Conservation (phyloP, 1,140 invertebrate species). For the Eriosoma lanigerum region DNA sequence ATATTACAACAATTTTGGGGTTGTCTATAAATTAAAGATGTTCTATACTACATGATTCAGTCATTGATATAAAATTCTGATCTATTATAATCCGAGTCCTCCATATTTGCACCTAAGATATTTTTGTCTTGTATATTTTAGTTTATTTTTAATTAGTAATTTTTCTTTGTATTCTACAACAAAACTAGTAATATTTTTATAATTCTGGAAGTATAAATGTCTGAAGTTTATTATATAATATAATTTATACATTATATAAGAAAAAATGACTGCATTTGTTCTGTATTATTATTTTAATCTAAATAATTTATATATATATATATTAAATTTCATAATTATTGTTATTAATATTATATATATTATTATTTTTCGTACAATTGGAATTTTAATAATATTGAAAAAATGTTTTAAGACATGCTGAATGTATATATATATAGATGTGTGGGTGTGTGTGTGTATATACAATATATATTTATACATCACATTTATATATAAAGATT, state of each 20-base stretch:
- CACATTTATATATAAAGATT: slow-evolving; percentile 38
- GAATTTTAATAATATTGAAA: not conserved
- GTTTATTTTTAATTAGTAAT: not conserved
- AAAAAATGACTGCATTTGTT: slow-evolving; percentile 21
- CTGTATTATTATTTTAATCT: slow-evolving; percentile 33
- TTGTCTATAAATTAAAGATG: too few relatives aligned
- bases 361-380: slow-evolving; percentile 4
- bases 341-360: slow-evolving; percentile 33
- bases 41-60: too few relatives aligned
- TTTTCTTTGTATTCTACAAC: slow-evolving; percentile 3
- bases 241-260: slow-evolving; percentile 6
- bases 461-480: not conserved
- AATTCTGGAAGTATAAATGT: slow-evolving; percentile 7
- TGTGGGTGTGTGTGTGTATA: not conserved
- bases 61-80: too few relatives aligned
- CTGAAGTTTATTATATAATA: not conserved
- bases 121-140: too few relatives aligned
- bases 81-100: too few relatives aligned
- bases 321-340: not conserved
- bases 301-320: not conserved
- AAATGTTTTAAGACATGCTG: not conserved
- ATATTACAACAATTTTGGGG: too few relatives aligned
- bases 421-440: not conserved
- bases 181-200: slow-evolving; percentile 31
- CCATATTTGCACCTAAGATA: too few relatives aligned